Percentiles rank a stretch among this genome's conserved stretches.
phyloP scores from a whole-genome alignment of 2,113 vertebrate species.

The Ploceus nigricollis region DNA sequence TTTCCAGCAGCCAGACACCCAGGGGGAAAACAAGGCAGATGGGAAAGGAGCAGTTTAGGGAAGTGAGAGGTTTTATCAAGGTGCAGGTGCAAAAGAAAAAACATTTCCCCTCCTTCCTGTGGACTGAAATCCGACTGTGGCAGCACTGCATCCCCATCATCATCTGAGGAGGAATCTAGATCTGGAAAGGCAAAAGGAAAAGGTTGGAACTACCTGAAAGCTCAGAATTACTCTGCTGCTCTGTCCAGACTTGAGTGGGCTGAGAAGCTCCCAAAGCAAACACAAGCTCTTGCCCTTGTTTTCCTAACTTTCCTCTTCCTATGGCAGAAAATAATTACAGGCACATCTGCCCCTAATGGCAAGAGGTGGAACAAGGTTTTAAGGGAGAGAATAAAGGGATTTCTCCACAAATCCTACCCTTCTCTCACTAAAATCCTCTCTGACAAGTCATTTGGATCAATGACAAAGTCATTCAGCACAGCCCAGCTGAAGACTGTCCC shows the following conservation, averaged over 20 bases:
- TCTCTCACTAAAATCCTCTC: background rate
- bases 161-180: background rate
- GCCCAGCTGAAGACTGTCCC: accelerated
- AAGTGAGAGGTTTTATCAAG: constrained; percentile 48
- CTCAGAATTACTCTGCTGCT: background rate
- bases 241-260: background rate
- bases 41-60: background rate
- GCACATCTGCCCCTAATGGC: background rate
- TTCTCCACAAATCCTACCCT: background rate
- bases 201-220: background rate
- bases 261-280: background rate
- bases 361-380: background rate
- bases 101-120: background rate
- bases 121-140: background rate
- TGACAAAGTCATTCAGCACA: background rate
- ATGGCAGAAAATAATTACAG: accelerated
- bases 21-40: background rate
- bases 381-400: background rate
- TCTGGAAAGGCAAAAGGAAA: constrained; percentile 44
- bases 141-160: background rate
- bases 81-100: constrained; percentile 67
- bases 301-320: background rate
- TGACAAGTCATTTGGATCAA: no score
- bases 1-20: background rate
- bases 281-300: background rate